Evolutionary conservation across 2,888 invertebrate species (phyloP).

Genomic region (Caenorhabditis sp.): DNA sequence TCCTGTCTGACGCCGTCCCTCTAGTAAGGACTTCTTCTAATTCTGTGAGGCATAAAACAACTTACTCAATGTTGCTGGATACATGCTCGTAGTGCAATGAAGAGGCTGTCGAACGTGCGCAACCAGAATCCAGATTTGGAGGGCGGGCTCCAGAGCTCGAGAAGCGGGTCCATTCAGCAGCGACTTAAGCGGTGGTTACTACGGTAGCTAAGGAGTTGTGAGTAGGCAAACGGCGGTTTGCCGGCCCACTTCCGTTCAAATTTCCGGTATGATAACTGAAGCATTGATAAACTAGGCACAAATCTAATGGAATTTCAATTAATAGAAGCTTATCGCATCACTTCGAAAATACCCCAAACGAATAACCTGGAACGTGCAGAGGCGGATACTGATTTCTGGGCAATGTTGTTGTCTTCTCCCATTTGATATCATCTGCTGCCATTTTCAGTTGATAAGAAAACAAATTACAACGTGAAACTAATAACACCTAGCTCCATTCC

Average conservation of each 20-base stretch:
- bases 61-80: constrained; percentile 65
- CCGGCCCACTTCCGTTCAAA: constrained; percentile 54
- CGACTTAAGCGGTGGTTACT: constrained; percentile 26
- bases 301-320: constrained; percentile 50
- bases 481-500: not conserved
- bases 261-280: constrained; percentile 60
- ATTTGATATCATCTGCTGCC: constrained; percentile 4
- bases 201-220: constrained; percentile 51
- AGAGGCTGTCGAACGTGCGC: constrained; percentile 32
- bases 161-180: constrained; percentile 55
- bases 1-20: constrained; percentile 43
- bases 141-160: constrained; percentile 42
- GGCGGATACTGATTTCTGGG: constrained; percentile 53
- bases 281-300: constrained; percentile 30
- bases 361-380: constrained; percentile 21
- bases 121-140: constrained; percentile 39
- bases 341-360: not conserved
- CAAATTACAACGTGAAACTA: not conserved
- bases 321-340: constrained; percentile 54
- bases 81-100: constrained; percentile 59
- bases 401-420: not conserved
- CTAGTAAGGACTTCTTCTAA: constrained; percentile 14
- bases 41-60: constrained; percentile 54
- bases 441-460: not conserved
- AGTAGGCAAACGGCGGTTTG: constrained; percentile 41